A percentile compares a stretch with the other conserved stretches of the same genome.
phyloP scores from a whole-genome alignment of 2,888 invertebrate species.

The Ornithoptera priamus region DNA sequence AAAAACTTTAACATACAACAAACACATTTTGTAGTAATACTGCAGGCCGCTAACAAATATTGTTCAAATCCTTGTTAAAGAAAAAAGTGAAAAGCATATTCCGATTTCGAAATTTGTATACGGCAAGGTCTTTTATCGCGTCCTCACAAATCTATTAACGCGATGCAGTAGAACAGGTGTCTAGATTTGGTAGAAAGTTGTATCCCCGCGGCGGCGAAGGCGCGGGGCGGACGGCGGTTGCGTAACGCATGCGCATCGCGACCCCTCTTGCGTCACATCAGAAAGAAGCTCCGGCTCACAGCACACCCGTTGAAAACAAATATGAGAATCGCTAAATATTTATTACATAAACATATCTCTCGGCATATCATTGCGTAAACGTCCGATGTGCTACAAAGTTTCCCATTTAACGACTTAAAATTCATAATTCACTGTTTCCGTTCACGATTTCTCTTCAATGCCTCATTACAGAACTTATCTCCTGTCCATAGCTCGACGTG shows the following conservation, averaged over 20 bases:
- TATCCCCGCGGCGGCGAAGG: slow-evolving; percentile 59
- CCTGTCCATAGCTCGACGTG: neutral
- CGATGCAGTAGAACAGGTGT: slow-evolving; percentile 50
- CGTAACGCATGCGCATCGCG: slow-evolving; percentile 61
- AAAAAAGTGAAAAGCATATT: slow-evolving; percentile 33
- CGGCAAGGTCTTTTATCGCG: slow-evolving; percentile 41
- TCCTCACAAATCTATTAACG: slow-evolving; percentile 45
- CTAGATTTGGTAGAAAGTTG: slow-evolving; percentile 65
- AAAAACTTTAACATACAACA: neutral
- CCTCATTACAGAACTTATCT: neutral
- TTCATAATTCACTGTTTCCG: slow-evolving; percentile 9
- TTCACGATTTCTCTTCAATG: slow-evolving; percentile 6
- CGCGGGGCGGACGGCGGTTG: slow-evolving; percentile 51
- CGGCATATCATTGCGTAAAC: slow-evolving; percentile 65
- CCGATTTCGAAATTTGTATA: slow-evolving; percentile 32
- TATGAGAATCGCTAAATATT: slow-evolving; percentile 68
- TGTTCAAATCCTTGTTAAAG: slow-evolving; percentile 12
- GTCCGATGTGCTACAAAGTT: slow-evolving; percentile 56
- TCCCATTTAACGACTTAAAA: slow-evolving; percentile 32
- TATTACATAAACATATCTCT: slow-evolving; percentile 60
- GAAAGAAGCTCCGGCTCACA: slow-evolving; percentile 62
- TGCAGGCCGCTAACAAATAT: slow-evolving; percentile 20
- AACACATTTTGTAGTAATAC: slow-evolving; percentile 2
- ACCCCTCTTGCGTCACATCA: slow-evolving; percentile 72
- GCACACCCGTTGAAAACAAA: slow-evolving; percentile 63